A percentile compares a stretch with the other conserved stretches of the same genome.
Evolutionary conservation across 2,113 vertebrate genomes (phyloP).

Genomic region (Podarcis muralis): DNA sequence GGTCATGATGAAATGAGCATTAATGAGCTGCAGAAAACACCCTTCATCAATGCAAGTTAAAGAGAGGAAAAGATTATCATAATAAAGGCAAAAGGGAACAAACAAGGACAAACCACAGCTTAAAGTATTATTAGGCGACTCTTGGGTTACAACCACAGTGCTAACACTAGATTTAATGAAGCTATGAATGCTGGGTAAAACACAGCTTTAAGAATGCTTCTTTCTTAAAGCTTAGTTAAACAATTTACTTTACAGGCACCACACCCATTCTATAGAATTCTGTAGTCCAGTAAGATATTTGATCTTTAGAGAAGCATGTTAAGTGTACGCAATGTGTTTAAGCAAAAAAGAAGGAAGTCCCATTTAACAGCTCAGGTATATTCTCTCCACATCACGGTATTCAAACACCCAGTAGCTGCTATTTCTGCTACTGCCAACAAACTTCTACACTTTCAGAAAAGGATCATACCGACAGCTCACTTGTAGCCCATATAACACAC

Average conservation of each 20-base stretch:
- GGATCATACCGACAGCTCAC: not conserved
- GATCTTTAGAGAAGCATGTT: not conserved
- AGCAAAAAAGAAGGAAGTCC: not conserved
- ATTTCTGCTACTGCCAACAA: not conserved
- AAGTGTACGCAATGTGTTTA: not conserved
- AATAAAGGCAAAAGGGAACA: not conserved
- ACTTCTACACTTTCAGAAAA: not conserved
- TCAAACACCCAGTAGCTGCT: not conserved
- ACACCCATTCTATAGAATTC: not conserved
- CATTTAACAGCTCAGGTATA: not conserved
- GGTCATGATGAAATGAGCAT: rapidly evolving
- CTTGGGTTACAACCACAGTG: not conserved
- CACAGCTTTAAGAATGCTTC: not conserved
- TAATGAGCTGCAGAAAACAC: slow-evolving; percentile 6
- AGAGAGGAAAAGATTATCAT: not conserved
- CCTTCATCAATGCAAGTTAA: not conserved
- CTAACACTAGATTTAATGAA: not conserved
- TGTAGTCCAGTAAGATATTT: not conserved
- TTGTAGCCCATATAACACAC: not conserved
- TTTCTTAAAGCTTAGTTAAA: not conserved
- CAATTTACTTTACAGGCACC: not conserved
- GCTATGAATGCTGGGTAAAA: not conserved
- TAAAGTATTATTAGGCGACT: not conserved
- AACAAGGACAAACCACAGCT: not conserved
- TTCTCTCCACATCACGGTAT: not conserved